Conservation (phyloP, 2,797 vertebrate species). For the Crenichthys baileyi region DNA sequence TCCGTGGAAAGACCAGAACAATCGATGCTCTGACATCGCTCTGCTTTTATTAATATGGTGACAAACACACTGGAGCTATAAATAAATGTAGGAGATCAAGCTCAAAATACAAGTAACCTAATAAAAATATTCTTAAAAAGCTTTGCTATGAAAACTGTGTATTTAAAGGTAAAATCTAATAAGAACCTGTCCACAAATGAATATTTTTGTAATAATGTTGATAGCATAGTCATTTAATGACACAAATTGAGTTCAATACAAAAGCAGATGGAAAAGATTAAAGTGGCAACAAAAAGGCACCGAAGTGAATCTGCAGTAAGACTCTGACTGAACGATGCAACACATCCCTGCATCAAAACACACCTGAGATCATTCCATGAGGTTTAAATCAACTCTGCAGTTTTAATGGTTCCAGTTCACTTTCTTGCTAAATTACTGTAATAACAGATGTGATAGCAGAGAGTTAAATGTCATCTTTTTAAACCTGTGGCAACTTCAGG, state of each 20-base stretch:
- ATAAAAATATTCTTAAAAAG: no score
- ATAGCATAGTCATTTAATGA: no score
- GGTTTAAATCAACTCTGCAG: no score
- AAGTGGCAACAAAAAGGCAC: no score
- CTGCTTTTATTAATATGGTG: background rate
- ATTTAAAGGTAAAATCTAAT: no score
- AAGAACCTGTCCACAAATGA: background rate
- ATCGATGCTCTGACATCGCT: background rate
- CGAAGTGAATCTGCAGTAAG: background rate
- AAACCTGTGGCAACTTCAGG: background rate
- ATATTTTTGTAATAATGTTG: no score
- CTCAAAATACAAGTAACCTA: background rate
- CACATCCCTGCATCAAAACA: no score
- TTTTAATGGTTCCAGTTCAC: background rate
- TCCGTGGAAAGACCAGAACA: background rate
- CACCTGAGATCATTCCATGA: no score
- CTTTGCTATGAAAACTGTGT: no score
- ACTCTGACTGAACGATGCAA: no score
- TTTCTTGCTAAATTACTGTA: background rate
- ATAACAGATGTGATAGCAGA: background rate
- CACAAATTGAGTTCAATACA: background rate
- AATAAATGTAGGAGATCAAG: background rate
- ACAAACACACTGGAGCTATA: background rate
- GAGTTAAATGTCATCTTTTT: background rate
- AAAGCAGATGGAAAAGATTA: background rate